These are phyloP conservation scores for Trichogramma pretiosum DNA, from an alignment of 1,140 invertebrate species.

Conservation along the genomic window DNA sequence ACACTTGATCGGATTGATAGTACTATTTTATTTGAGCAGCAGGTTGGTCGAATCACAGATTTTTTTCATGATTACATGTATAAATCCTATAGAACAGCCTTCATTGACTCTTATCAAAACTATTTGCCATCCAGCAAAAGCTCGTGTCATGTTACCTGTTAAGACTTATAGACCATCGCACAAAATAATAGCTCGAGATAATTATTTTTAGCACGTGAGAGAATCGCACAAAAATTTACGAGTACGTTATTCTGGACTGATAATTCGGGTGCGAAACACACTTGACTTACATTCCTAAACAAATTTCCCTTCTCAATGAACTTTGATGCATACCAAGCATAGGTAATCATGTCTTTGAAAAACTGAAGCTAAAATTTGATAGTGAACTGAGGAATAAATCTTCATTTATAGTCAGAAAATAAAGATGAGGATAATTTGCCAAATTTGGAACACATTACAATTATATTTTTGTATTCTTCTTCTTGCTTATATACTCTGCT, in stretches of 20 bases:
- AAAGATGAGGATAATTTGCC: not conserved
- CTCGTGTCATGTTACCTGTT: too few species aligned
- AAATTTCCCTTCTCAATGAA: not conserved
- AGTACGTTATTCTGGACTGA: not conserved
- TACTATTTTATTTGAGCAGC: too few species aligned
- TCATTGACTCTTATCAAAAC: too few species aligned
- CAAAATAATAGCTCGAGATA: too few species aligned
- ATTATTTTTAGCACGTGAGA: too few species aligned
- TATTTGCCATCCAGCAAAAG: too few species aligned
- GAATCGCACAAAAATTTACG: too few species aligned
- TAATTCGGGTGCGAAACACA: conserved; percentile 3
- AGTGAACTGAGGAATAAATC: not conserved
- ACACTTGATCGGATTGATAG: too few species aligned
- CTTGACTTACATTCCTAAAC: conserved; percentile 2
- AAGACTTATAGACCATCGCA: too few species aligned
- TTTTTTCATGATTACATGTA: too few species aligned
- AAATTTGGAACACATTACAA: conserved; percentile 1
- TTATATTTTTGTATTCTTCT: not conserved
- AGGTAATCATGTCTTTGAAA: not conserved
- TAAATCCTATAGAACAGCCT: too few species aligned
- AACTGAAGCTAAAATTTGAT: not conserved
- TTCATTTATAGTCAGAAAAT: not conserved
- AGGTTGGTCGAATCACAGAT: too few species aligned
- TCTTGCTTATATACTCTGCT: not conserved
- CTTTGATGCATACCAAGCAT: conserved; percentile 3